phyloP scores from a whole-genome alignment of 2,113 vertebrate species.

The Sterrhoptilus dennistouni region DNA sequence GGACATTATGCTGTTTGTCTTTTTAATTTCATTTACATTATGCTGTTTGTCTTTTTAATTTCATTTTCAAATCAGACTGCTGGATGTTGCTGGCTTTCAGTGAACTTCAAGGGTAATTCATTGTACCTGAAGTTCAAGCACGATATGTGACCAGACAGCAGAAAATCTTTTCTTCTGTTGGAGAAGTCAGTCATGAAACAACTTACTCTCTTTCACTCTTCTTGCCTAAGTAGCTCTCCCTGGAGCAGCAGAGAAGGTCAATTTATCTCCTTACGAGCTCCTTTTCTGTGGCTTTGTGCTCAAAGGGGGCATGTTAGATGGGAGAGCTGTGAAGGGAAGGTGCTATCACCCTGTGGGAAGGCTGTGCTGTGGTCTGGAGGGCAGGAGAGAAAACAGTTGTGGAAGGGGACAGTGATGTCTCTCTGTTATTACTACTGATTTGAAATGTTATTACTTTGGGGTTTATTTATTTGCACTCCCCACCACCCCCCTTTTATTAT shows the following conservation, averaged over 20 bases:
- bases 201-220: background rate
- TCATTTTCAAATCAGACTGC: background rate
- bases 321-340: background rate
- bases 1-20: background rate
- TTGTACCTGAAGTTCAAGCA: background rate
- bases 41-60: background rate
- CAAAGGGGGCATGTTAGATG: background rate
- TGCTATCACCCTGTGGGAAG: background rate
- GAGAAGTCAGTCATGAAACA: background rate
- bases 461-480: rapidly evolving
- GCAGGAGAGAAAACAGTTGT: background rate
- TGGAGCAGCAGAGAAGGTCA: background rate
- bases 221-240: background rate
- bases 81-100: background rate
- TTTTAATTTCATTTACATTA: background rate
- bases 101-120: background rate
- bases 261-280: background rate
- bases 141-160: conserved; percentile 16
- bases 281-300: background rate
- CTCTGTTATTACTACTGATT: background rate
- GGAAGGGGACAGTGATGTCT: background rate
- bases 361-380: background rate
- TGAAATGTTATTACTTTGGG: background rate
- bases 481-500: rapidly evolving
- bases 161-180: conserved; percentile 6